phyloP scores from a whole-genome alignment of 2,797 vertebrate species.

The Muscicapa striata region DNA sequence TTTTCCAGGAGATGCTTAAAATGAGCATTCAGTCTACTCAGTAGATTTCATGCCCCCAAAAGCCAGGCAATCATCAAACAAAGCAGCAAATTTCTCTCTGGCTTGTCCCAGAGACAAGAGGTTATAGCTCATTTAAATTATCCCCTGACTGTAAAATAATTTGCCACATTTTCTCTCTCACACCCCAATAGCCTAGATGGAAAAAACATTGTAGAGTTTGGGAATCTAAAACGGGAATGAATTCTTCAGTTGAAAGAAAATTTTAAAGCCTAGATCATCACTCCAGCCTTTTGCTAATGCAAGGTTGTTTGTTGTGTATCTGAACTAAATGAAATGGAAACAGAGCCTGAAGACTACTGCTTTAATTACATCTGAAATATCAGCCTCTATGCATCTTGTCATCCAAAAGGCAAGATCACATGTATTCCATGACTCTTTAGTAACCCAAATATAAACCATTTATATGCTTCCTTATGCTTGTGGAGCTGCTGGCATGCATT shows the following conservation, averaged over 20 bases:
- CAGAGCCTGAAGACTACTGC: not conserved
- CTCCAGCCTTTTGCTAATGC: not conserved
- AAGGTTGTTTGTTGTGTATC: fast-evolving
- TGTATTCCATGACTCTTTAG: not conserved
- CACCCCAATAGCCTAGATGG: not conserved
- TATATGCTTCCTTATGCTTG: not conserved
- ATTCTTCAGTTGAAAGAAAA: not conserved
- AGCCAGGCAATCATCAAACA: not conserved
- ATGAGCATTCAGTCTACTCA: not conserved
- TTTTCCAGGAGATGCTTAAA: not conserved
- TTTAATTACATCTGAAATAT: not conserved
- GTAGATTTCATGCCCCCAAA: not conserved
- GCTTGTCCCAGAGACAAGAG: not conserved
- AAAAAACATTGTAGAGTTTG: not conserved
- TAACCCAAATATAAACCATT: not conserved
- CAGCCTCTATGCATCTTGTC: not conserved
- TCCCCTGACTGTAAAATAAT: not conserved
- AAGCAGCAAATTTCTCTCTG: not conserved
- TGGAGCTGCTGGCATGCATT: not conserved
- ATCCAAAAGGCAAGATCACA: not conserved
- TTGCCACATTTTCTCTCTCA: not conserved
- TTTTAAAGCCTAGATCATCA: not conserved
- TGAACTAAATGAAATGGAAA: not conserved
- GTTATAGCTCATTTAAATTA: not conserved
- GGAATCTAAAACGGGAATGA: not conserved